Evolutionary conservation across 2,797 vertebrate species (phyloP).

Genomic region (Gymnoscopelus microlampas): DNA sequence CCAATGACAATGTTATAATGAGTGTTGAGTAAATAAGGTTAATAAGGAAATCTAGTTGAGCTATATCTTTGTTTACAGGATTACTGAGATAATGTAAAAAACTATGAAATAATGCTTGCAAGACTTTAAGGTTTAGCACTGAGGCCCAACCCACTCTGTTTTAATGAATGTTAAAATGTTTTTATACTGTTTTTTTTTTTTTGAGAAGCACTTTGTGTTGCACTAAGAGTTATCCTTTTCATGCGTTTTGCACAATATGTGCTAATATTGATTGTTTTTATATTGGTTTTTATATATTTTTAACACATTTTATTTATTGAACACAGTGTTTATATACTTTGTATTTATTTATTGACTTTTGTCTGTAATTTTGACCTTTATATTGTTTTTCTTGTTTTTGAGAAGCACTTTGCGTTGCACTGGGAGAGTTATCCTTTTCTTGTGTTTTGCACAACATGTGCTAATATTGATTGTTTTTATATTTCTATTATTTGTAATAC

Average conservation of each 20-base stretch:
- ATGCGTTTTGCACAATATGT: not conserved
- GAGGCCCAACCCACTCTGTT: slow-evolving; percentile 1
- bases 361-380: not conserved
- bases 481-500: not conserved
- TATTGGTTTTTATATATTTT: not conserved
- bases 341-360: not conserved
- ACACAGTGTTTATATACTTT: slow-evolving; percentile 1
- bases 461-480: slow-evolving; percentile 4
- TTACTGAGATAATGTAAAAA: not conserved
- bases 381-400: not conserved
- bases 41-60: not conserved
- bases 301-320: slow-evolving; percentile 4
- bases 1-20: no score
- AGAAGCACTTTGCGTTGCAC: slow-evolving; percentile 22
- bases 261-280: slow-evolving; percentile 5
- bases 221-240: not conserved
- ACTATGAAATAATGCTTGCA: slow-evolving; percentile 19
- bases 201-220: slow-evolving; percentile 19
- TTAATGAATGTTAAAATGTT: slow-evolving; percentile 7
- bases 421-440: slow-evolving; percentile 1
- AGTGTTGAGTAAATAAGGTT: not conserved
- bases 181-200: not conserved
- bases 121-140: slow-evolving; percentile 33
- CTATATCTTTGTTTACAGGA: not conserved
- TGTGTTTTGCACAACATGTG: not conserved